A percentile compares a stretch with the other conserved stretches of the same genome.
Evolutionary conservation across 2,888 invertebrate genomes (phyloP).

Genomic region (Athalia circularis): DNA sequence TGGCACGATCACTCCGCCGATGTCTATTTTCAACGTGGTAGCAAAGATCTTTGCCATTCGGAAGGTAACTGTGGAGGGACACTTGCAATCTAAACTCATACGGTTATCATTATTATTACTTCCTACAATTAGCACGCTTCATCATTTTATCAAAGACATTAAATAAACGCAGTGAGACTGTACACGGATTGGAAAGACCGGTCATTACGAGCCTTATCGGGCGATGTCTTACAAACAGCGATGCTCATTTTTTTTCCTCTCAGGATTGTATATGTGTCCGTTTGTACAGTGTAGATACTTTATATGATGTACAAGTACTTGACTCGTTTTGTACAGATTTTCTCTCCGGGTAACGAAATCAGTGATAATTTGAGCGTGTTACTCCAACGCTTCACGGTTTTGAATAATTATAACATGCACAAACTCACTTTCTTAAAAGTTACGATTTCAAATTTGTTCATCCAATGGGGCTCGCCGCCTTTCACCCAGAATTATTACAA

Average conservation of each 20-base stretch:
- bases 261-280: too few species aligned
- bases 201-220: slow-evolving; percentile 67
- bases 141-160: slow-evolving; percentile 66
- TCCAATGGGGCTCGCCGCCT: background rate
- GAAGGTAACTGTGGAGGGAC: slow-evolving; percentile 4
- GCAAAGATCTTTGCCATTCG: slow-evolving; percentile 4
- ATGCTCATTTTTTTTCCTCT: slow-evolving; percentile 54
- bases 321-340: background rate
- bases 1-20: slow-evolving; percentile 31
- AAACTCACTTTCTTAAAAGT: background rate
- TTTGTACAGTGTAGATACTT: too few species aligned
- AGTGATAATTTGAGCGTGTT: background rate
- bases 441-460: background rate
- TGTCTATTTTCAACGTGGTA: slow-evolving; percentile 12
- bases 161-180: slow-evolving; percentile 55
- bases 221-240: slow-evolving; percentile 64
- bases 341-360: too few species aligned
- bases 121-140: slow-evolving; percentile 68
- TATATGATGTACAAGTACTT: background rate
- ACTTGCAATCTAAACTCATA: slow-evolving; percentile 50
- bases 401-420: background rate
- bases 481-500: slow-evolving; percentile 3
- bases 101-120: slow-evolving; percentile 66
- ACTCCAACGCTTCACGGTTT: background rate
- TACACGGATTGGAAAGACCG: slow-evolving; percentile 60